Evolutionary conservation across 2,113 vertebrate genomes (phyloP).

Genomic region (Corythoichthys intestinalis): DNA sequence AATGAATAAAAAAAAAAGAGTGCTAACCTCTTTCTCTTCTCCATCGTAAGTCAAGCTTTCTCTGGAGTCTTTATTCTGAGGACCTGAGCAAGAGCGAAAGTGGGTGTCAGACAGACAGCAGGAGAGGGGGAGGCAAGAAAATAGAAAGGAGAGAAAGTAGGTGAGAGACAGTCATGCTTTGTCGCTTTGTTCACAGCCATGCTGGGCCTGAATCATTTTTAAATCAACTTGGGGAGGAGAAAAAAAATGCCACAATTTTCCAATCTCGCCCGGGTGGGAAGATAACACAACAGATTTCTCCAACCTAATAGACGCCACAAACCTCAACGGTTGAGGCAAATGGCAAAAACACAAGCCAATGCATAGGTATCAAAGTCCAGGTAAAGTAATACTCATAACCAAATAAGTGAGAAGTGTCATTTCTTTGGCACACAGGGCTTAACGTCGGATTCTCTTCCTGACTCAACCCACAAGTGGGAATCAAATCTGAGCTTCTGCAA

Average conservation of each 20-base stretch:
- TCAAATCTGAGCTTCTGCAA: no score
- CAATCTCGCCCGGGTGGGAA: background rate
- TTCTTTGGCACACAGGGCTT: no score
- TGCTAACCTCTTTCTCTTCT: constrained; percentile 92
- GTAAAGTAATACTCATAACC: no score
- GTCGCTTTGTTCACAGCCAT: constrained; percentile 50
- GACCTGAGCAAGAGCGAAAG: constrained; percentile 47
- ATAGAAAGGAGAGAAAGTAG: constrained; percentile 38
- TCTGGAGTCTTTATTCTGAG: constrained; percentile 87
- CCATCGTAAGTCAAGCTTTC: constrained; percentile 90
- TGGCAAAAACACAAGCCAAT: background rate
- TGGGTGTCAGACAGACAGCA: constrained; percentile 49
- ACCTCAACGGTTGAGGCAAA: background rate
- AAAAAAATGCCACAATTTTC: constrained; percentile 20
- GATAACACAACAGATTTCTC: background rate
- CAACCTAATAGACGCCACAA: background rate
- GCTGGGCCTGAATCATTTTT: constrained; percentile 21
- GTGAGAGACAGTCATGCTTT: constrained; percentile 61
- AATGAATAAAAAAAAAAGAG: background rate
- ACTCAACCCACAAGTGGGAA: no score
- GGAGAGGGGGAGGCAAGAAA: constrained; percentile 36
- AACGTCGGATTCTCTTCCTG: no score
- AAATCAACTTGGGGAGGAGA: background rate
- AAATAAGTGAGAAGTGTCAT: no score
- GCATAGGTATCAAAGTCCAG: background rate